Base-by-base conservation (phyloP, 2,888 invertebrate genomes). In the Synanthedon vespiformis region DNA sequence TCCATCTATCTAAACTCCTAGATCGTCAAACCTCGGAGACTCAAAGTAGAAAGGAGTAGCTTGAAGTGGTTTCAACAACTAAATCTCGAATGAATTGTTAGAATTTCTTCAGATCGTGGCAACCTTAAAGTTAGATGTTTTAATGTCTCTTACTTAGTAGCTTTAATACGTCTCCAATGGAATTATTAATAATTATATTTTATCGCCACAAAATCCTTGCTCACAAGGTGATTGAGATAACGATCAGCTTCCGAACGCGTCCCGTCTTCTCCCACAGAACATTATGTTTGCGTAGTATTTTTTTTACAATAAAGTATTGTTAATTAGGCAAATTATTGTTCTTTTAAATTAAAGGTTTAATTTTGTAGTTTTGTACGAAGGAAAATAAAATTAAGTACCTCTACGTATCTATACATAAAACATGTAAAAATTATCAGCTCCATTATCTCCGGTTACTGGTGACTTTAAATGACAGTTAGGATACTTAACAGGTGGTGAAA, bases 171-270 rank as follows among this genome's bases (percentile, higher is more conserved):
- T 44, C 44, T 44, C 44, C 44, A 44, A 13, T 14, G 44, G 44
- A 44, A 44, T 44, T 44, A 44, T 44, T 44, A 48, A 48, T 48
- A 48, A 62, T 60, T 57, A 63, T 61, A 62, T 70, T 68, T 71
- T 67, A 72, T 69, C 54, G 61, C 62, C 61, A 59, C 57, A 57
- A 67, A 68, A 72, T 70, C 70, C 69, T 72, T 70, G 67, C 60
- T 62, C 62, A 61, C 66, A 68, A 74, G 67, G 68, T 63, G 65
- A 70, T 63, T 61, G 57, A 72, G 76, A 79, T 80, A 74, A 74
- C 48, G 40, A 77, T 79, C 74, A 58, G 65, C 69, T 73, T 68
- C 69, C 64, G 72, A 70, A 67, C 57, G 59, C 68, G 66, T 72
- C 69, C 70, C 66, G 61, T 55, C 61, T 57, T 61, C 60, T 67